A percentile compares a stretch with the other conserved stretches of the same genome.
Evolutionary conservation across 2,888 invertebrate species (phyloP).

Genomic region (Apamea epomidion): DNA sequence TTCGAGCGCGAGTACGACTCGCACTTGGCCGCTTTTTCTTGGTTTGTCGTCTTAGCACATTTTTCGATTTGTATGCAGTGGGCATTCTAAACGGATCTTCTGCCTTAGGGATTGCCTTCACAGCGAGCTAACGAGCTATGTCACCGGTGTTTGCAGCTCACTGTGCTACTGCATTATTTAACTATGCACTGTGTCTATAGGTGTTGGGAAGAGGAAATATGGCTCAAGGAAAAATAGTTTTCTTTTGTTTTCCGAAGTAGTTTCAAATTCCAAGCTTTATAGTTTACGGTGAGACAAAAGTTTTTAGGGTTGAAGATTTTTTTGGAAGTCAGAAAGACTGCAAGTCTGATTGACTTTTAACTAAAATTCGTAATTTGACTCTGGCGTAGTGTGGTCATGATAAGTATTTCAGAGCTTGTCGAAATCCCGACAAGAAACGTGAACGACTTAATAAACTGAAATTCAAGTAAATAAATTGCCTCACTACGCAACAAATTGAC

Average conservation of each 20-base stretch:
- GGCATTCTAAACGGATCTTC: constrained; percentile 3
- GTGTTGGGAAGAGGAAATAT: constrained; percentile 12
- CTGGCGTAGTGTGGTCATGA: not conserved
- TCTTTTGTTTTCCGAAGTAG: constrained; percentile 34
- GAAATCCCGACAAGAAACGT: not conserved
- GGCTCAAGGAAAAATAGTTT: constrained; percentile 31
- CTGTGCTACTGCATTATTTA: constrained; percentile 52
- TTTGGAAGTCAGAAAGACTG: not conserved
- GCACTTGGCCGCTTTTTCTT: not conserved
- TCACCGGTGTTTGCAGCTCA: constrained; percentile 32
- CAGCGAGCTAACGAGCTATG: constrained; percentile 49
- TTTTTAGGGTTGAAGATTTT: not conserved
- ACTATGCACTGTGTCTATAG: constrained; percentile 10
- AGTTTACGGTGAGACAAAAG: not conserved
- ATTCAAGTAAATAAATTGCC: constrained; percentile 23
- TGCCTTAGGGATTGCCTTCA: constrained; percentile 32
- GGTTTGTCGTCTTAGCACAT: not conserved
- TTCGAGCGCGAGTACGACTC: not conserved
- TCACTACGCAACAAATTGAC: constrained; percentile 6
- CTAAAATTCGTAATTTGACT: not conserved
- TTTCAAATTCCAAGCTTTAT: constrained; percentile 6
- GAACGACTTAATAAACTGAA: not conserved
- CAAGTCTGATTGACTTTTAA: not conserved
- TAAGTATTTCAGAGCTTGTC: not conserved
- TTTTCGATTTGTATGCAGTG: constrained; percentile 17